These are phyloP conservation scores for Symphodus melops DNA, from an alignment of 2,113 vertebrate genomes.

Conservation along the genomic window DNA sequence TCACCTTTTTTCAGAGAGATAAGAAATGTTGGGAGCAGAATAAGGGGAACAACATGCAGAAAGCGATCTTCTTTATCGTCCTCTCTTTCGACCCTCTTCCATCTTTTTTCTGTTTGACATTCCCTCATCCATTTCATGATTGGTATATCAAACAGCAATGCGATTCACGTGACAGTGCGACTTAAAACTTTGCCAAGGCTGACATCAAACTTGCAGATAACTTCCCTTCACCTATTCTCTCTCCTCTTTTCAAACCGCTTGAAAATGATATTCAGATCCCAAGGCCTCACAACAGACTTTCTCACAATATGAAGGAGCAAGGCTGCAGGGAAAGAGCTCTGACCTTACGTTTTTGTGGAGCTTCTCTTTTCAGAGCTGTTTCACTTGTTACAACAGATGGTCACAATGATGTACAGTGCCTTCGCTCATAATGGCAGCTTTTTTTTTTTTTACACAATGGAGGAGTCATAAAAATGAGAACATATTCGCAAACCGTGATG, in stretches of 20 bases:
- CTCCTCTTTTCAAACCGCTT: slow-evolving; percentile 25
- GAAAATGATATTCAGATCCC: slow-evolving; percentile 30
- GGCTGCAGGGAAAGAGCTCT: slow-evolving; percentile 32
- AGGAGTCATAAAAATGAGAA: slow-evolving; percentile 35
- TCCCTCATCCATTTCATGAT: no score
- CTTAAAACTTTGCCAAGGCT: not conserved
- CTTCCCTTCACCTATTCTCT: slow-evolving; percentile 9
- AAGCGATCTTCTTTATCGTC: no score
- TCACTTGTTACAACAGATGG: slow-evolving; percentile 14
- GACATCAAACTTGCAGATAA: not conserved
- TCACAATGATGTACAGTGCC: slow-evolving; percentile 37
- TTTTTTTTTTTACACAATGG: slow-evolving; percentile 10
- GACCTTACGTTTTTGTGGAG: slow-evolving; percentile 42
- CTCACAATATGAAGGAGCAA: slow-evolving; percentile 46
- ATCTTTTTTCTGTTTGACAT: no score
- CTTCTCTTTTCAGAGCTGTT: slow-evolving; percentile 56
- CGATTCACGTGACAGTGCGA: not conserved
- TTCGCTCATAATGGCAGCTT: slow-evolving; percentile 43
- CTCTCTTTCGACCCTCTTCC: no score
- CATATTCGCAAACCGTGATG: slow-evolving; percentile 9
- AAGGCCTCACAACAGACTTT: slow-evolving; percentile 22
- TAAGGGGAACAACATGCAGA: no score
- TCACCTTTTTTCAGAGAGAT: no score
- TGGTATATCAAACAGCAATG: no score
- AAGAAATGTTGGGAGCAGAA: no score